Conservation (phyloP, 2,888 invertebrate species). For the Athrips mouffetella region DNA sequence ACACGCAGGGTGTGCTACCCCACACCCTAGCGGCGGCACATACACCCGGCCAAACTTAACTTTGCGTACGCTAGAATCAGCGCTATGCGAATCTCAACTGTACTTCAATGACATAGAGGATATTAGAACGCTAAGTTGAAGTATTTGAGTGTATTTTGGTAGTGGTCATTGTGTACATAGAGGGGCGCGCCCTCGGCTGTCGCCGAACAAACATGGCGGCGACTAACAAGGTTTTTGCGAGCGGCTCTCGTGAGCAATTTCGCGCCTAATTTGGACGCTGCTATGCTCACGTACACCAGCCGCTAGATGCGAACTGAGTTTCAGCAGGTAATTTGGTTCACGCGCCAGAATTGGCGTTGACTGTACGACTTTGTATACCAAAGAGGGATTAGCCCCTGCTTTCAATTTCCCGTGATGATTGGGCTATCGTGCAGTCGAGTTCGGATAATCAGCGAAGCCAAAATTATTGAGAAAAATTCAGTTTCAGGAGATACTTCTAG, state of each 20-base stretch:
- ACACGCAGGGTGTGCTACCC: slow-evolving; percentile 66
- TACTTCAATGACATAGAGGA: slow-evolving; percentile 28
- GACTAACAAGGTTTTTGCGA: slow-evolving; percentile 74
- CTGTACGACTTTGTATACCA: not conserved
- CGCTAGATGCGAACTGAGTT: slow-evolving; percentile 15
- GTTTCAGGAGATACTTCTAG: too few relatives aligned
- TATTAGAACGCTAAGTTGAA: slow-evolving; percentile 15
- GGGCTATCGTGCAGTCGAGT: not conserved
- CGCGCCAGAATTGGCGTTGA: not conserved
- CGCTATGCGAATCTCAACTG: slow-evolving; percentile 30
- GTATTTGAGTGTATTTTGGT: slow-evolving; percentile 18
- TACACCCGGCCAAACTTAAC: slow-evolving; percentile 53
- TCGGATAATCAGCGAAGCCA: too few relatives aligned
- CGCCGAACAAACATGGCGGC: slow-evolving; percentile 74
- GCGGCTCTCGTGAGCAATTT: slow-evolving; percentile 69
- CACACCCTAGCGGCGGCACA: slow-evolving; percentile 61
- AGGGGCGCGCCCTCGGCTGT: slow-evolving; percentile 73
- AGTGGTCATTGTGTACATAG: slow-evolving; percentile 69
- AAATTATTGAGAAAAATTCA: too few relatives aligned
- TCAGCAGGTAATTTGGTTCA: slow-evolving; percentile 32
- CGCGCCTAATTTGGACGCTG: slow-evolving; percentile 71
- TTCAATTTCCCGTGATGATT: not conserved
- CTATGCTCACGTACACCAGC: not conserved
- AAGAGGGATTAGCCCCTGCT: not conserved
- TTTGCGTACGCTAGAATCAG: slow-evolving; percentile 29